Percentiles rank a stretch among this genome's conserved stretches.
Conservation (phyloP, 2,888 invertebrate species). For the Pyrgus malvae region DNA sequence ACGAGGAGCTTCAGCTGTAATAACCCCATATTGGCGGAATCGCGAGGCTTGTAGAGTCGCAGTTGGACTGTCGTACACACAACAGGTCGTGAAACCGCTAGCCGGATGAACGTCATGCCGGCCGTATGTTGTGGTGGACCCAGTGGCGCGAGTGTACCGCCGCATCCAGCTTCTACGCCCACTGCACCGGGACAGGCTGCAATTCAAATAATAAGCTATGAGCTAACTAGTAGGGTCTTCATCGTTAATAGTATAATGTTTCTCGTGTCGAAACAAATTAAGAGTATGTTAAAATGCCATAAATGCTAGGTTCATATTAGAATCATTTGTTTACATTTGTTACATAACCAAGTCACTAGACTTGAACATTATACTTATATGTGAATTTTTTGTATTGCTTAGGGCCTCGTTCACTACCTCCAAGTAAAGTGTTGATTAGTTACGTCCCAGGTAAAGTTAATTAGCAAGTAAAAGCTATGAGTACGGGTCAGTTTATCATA, state of each 20-base stretch:
- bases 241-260: too few relatives aligned
- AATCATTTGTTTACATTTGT: too few relatives aligned
- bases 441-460: too few relatives aligned
- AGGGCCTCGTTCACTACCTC: too few relatives aligned
- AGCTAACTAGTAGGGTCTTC: background rate
- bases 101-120: constrained; percentile 92
- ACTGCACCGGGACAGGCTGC: constrained; percentile 94
- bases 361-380: too few relatives aligned
- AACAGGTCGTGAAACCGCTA: constrained; percentile 91
- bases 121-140: constrained; percentile 93
- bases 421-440: too few relatives aligned
- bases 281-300: too few relatives aligned
- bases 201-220: background rate
- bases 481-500: too few relatives aligned
- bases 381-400: too few relatives aligned
- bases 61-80: constrained; percentile 92
- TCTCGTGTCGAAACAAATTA: background rate
- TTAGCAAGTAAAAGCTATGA: too few relatives aligned
- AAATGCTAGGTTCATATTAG: too few relatives aligned
- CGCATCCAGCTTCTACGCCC: constrained; percentile 92
- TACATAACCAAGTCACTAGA: too few relatives aligned
- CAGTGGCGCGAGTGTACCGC: constrained; percentile 90
- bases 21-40: constrained; percentile 94
- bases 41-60: constrained; percentile 89
- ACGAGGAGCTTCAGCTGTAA: constrained; percentile 93